Base-by-base conservation (phyloP, 2,888 invertebrate species). In the Melikaiella ostensackeni region DNA sequence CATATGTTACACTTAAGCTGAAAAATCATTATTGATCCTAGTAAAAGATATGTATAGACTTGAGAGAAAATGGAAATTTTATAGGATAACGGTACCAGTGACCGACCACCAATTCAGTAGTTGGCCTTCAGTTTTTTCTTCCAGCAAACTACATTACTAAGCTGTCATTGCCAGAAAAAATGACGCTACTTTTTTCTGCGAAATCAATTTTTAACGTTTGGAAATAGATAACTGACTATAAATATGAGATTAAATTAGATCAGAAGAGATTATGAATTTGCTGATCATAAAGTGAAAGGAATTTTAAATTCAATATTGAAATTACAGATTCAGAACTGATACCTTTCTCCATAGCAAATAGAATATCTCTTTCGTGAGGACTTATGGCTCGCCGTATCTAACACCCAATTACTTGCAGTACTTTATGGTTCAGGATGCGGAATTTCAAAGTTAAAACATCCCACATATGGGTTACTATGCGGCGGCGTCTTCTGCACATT, bases 331-430 rank as follows among this genome's bases (percentile, higher is more conserved):
- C 1, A 2, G 50, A n/a, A n/a, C 38, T 13, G 38, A 38, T 38
- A 38, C 2, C 2, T 50, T 50, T n/a, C 50, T 50, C 50, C 50
- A 50, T 8, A 50, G 50, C 50, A 70, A 70, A 70, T 70, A 70
- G 70, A 70, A 70, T 70, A 70, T 70, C 30, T 46, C 46, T 30
- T 70, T 50, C 19, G 11, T 24, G 21, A 50, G 24, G 38, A 70
- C 70, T 70, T 50, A 70, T 30, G 70, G 30, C 46, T 50, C 30
- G 46, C 73, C 63, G 63, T 73, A 75, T 79, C 77, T 77, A 79
- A 75, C 77, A 79, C 77, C 77, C 79, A 79, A 79, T 79, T 79
- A 79, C 62, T 64, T 24, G 38, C 38, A 35, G 16, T 64, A 64
- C 38, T 70, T 70, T 70, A 70, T 70, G 46, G 50, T 30, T 46